phyloP scores from a whole-genome alignment of 2,113 vertebrate genomes.

The Diphyllodes magnificus region DNA sequence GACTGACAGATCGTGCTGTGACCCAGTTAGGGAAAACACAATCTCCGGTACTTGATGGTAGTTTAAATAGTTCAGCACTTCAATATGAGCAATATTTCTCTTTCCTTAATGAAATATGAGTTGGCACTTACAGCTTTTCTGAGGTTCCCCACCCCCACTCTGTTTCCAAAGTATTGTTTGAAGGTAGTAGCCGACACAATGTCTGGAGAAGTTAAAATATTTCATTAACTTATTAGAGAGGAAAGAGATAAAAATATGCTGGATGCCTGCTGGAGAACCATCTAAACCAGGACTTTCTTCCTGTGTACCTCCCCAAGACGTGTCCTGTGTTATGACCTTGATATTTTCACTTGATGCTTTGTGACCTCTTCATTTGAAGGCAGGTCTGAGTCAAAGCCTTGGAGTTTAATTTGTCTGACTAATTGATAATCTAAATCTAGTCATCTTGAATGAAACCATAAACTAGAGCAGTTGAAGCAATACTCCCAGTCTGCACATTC shows the following conservation, averaged over 20 bases:
- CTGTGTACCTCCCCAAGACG: neutral
- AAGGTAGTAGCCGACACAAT: neutral
- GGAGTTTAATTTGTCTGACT: neutral
- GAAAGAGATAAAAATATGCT: neutral
- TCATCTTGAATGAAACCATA: neutral
- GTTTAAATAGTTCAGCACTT: neutral
- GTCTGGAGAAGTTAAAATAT: neutral
- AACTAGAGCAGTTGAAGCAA: neutral
- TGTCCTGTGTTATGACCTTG: neutral
- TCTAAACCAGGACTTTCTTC: neutral
- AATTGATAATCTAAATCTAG: neutral
- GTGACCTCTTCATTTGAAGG: neutral
- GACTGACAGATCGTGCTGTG: neutral
- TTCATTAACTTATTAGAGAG: neutral
- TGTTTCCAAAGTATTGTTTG: neutral
- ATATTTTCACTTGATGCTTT: neutral
- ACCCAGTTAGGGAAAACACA: neutral
- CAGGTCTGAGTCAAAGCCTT: neutral
- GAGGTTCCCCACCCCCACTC: neutral
- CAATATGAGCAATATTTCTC: neutral
- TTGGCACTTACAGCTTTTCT: neutral
- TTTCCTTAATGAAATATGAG: neutral
- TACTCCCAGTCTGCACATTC: accelerated
- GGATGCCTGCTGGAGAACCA: neutral
- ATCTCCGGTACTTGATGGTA: neutral